Evolutionary conservation across 2,888 invertebrate species (phyloP).

Genomic region (Gisinianus flammeolus): DNA sequence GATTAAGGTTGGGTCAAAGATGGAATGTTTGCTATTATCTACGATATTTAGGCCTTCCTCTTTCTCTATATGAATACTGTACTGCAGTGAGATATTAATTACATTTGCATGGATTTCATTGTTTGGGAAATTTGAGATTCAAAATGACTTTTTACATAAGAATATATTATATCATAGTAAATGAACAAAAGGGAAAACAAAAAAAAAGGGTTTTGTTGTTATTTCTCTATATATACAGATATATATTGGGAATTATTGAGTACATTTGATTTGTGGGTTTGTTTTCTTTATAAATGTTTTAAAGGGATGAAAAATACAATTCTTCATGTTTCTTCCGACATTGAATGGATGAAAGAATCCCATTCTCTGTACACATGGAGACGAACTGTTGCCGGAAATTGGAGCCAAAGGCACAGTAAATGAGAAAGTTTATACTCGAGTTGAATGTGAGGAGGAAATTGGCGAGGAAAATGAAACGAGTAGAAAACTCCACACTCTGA

Average conservation of each 20-base stretch:
- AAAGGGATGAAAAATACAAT: conserved; percentile 35
- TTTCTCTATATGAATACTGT: not conserved
- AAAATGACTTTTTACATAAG: not conserved
- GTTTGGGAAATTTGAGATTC: not conserved
- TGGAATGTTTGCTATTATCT: too few relatives aligned
- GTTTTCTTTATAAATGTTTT: not conserved
- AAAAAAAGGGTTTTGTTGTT: not conserved
- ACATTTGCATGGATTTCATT: not conserved
- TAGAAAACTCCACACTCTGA: conserved; percentile 34
- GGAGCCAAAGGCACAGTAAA: conserved; percentile 55
- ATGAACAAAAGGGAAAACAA: not conserved
- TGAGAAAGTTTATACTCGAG: conserved; percentile 54
- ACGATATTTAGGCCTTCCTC: not conserved
- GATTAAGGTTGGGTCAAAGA: too few relatives aligned
- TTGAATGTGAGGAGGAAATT: conserved; percentile 54
- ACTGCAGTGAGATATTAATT: too few relatives aligned
- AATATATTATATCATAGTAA: too few relatives aligned
- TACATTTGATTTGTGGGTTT: too few relatives aligned
- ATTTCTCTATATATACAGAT: not conserved
- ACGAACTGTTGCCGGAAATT: conserved; percentile 54
- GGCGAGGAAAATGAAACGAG: conserved; percentile 38
- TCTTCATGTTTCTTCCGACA: conserved; percentile 29
- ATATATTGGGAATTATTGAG: too few relatives aligned
- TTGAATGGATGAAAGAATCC: conserved; percentile 20
- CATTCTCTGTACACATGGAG: conserved; percentile 29